These are phyloP conservation scores for Troglohyphantes excavatus DNA, from an alignment of 2,888 invertebrate genomes.

Conservation along the genomic window DNA sequence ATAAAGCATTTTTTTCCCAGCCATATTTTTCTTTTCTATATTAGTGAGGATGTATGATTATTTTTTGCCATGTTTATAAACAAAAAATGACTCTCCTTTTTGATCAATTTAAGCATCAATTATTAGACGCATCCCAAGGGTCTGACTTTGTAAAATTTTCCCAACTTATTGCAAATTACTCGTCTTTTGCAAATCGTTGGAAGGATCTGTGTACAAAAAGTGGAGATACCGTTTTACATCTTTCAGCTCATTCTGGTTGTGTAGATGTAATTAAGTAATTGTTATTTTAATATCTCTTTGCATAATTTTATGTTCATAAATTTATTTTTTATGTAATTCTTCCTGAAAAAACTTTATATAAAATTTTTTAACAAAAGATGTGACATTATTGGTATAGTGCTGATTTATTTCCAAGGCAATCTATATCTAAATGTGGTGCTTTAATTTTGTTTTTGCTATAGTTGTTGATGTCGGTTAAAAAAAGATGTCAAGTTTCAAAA, in stretches of 20 bases:
- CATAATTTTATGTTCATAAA: constrained; percentile 8
- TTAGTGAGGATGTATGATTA: not conserved
- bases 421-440: no score
- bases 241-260: constrained; percentile 51
- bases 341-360: no score
- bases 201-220: constrained; percentile 30
- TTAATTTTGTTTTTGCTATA: no score
- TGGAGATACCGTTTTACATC: constrained; percentile 62
- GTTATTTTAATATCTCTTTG: not conserved
- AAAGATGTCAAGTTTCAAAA: no score
- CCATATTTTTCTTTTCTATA: no score
- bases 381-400: no score
- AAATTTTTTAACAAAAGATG: no score
- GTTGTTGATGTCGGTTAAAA: no score
- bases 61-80: not conserved
- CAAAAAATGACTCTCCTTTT: not conserved
- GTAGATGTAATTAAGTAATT: constrained; percentile 61
- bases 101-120: not conserved
- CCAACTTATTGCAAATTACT: not conserved
- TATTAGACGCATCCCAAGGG: constrained; percentile 22
- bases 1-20: no score
- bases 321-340: no score
- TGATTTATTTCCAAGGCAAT: no score
- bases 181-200: not conserved
- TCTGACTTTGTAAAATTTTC: constrained; percentile 16